Evolutionary conservation across 2,888 invertebrate species (phyloP), one percentile per base, ranked within the genome.

Genomic region (Boloria selene): DNA sequence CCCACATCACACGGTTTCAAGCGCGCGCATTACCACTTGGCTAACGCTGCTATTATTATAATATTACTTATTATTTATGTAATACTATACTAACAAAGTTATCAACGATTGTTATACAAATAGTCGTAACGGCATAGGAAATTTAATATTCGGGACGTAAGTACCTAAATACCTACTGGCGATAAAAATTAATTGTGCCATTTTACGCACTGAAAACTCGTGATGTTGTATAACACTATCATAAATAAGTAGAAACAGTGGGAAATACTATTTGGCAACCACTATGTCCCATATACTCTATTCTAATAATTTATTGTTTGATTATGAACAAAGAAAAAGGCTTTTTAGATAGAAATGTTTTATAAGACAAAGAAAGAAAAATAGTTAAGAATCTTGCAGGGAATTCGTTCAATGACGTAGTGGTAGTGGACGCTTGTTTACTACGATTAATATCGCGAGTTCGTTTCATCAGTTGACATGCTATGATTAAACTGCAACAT

Each of bases 181-280:
- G 31, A 38, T 38, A 10, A 38, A 38, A 38, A 38, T 31, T 18
- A 55, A 44, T 44, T 14, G 55, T 44, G 55, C 18, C 55, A 55
- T 18, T 44, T n/a, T 44, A 1, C 17, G 13, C 13, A 54, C 6
- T 42, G 3, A 22, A 56, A 45, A 18, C 13, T 56, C n/a, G 14
- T 55, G 6, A 16, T 16, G n/a, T 42, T 18, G 42, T 2, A 38
- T 14, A 42, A 55, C 31, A 38, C n/a, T 13, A 14, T 13, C 45
- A 45, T 45, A 45, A 45, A 45, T 45, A 45, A 10, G 14, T 45
- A 14, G n/a, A 45, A 45, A n/a, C 45, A 45, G 3, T 14, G 45
- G 45, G n/a, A 45, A 22, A 18, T 26, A 16, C 3, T 49, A 49
- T 31, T 59, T 59, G 59, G 59, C 59, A 59, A 31, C 0, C 4